phyloP scores from a whole-genome alignment of 2,113 vertebrate genomes.

The Sapayoa aenigma region DNA sequence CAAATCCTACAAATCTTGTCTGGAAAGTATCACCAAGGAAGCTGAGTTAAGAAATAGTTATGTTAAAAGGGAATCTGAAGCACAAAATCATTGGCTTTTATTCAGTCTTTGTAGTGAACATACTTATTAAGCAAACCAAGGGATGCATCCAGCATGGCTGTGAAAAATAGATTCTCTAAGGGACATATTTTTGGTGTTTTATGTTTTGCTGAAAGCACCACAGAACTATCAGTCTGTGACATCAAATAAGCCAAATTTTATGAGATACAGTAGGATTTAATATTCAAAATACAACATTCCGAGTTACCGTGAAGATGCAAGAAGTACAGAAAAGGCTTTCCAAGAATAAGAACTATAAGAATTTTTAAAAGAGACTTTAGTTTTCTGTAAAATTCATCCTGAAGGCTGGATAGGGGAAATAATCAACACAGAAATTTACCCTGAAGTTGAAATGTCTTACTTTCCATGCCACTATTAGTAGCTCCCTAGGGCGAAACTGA shows the following conservation, averaged over 20 bases:
- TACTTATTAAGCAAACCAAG: constrained; percentile 11
- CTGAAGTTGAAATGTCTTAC: neutral
- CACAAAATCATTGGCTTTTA: constrained; percentile 17
- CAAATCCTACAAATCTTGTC: neutral
- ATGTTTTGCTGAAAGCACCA: constrained; percentile 35
- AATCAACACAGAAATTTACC: neutral
- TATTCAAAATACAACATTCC: neutral
- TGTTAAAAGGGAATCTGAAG: constrained; percentile 22
- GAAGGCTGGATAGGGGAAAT: neutral
- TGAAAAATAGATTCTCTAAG: constrained; percentile 19
- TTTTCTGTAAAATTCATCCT: neutral
- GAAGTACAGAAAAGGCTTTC: neutral
- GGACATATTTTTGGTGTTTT: neutral
- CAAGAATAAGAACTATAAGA: neutral
- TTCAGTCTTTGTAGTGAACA: neutral
- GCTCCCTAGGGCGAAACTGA: neutral
- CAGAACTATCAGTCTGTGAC: neutral
- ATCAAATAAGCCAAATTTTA: constrained; percentile 27
- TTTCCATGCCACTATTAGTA: neutral
- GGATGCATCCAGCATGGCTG: neutral
- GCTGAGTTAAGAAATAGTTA: constrained; percentile 3
- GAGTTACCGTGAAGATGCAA: neutral
- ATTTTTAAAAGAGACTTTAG: neutral
- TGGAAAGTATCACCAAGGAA: constrained; percentile 22
- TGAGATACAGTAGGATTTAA: neutral